Conservation (phyloP, 2,797 vertebrate species). For the Synaphobranchus kaupii region DNA sequence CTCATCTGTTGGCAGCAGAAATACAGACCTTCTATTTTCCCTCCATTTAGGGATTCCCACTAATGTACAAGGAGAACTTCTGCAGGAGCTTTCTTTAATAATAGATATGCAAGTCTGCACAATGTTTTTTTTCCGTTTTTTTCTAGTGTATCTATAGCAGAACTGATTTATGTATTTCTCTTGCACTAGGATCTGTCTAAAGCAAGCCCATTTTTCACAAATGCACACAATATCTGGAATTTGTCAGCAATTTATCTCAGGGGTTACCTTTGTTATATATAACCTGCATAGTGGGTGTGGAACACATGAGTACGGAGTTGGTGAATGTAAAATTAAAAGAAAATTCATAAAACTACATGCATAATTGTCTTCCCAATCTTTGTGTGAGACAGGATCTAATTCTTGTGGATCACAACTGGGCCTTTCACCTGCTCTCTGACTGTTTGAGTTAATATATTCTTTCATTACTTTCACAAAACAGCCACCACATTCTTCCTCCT, state of each 20-base stretch:
- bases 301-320: background rate
- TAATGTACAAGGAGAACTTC: background rate
- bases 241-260: background rate
- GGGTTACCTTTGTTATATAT: background rate
- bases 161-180: background rate
- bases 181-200: background rate
- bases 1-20: background rate
- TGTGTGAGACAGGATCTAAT: background rate
- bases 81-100: background rate
- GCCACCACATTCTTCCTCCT: background rate
- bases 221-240: background rate
- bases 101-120: background rate
- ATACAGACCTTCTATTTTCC: background rate
- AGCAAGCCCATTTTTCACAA: background rate
- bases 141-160: background rate
- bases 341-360: background rate
- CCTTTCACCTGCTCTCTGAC: background rate
- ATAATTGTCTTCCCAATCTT: background rate
- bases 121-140: background rate
- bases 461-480: background rate
- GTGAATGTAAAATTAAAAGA: background rate
- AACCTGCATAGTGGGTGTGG: background rate
- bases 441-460: background rate
- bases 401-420: background rate
- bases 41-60: background rate